Base-by-base conservation (phyloP, 2,888 invertebrate species). In the Clunio marinus region DNA sequence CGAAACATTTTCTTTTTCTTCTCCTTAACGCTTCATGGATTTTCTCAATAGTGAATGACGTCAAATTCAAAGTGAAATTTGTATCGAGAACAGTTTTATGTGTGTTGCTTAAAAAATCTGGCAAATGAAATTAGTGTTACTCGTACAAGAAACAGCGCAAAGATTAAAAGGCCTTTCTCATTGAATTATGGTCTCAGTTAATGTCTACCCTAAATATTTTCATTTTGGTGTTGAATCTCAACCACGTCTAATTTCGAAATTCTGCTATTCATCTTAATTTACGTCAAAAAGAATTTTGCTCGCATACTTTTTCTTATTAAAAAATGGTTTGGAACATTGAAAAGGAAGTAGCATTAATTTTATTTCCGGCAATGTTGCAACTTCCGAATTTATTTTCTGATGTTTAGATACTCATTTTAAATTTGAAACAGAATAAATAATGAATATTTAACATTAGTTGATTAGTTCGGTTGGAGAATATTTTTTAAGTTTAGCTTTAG, bases 241-340 rank as follows among this genome's bases (percentile, higher is more conserved):
- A 41, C 41, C 41, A 10, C 10, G n/a, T 41, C 10, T n/a, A n/a
- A 10, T 41, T 37, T 2, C 13, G 8, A 45, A 63, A 63, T 63
- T 63, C 25, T 63, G 45, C 63, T 28, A 63, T 63, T 63, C 37
- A 63, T 63, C 63, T 63, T 46, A 24, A 63, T 63, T 63, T 25
- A 45, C 28, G 63, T 63, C 28, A n/a, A 46, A 46, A 17, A 25
- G 46, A 63, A 17, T 63, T 59, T 63, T 27, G 32, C 27, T 46
- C 37, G 22, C 17, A 37, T 37, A 45, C 27, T 62, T 17, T 41
- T 37, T 10, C 24, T 17, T 2, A 28, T 58, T 15, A 15, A 15
- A 27, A 32, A 58, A 32, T 28, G n/a, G 58, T 58, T 58, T 58
- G 13, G 57, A 28, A n/a, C 51, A 51, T 20, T 17, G 32, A 32